Conservation (phyloP, 2,113 vertebrate species). For the Takifugu bimaculatus region DNA sequence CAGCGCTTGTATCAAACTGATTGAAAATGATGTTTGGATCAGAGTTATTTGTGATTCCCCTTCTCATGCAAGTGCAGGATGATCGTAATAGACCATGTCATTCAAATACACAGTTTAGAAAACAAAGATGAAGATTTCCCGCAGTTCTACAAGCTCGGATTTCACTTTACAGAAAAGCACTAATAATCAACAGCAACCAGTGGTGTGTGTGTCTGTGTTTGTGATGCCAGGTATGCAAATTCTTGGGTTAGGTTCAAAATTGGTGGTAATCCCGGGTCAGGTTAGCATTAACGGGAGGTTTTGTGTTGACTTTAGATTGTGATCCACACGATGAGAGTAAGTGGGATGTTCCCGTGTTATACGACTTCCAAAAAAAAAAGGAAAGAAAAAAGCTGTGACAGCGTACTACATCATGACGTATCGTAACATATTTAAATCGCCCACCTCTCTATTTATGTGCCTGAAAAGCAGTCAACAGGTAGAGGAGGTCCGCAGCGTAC, state of each 20-base stretch:
- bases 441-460: conserved; percentile 39
- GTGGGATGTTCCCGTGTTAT: conserved; percentile 46
- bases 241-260: conserved; percentile 30
- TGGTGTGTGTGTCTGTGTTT: conserved; percentile 13
- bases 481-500: conserved; percentile 34
- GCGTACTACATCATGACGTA: conserved; percentile 36
- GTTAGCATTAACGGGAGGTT: conserved; percentile 39
- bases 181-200: conserved; percentile 15
- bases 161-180: conserved; percentile 1
- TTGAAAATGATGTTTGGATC: neutral
- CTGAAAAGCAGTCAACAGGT: conserved; percentile 32
- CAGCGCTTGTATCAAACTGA: neutral
- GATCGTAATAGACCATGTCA: neutral
- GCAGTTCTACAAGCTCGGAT: conserved; percentile 1
- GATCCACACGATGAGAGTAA: conserved; percentile 39
- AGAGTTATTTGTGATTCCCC: no score
- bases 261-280: conserved; percentile 46
- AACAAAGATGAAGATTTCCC: conserved; percentile 6
- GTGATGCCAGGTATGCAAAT: conserved; percentile 67
- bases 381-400: conserved; percentile 74
- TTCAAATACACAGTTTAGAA: conserved; percentile 20
- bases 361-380: conserved; percentile 70
- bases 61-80: no score
- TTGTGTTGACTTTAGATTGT: conserved; percentile 59
- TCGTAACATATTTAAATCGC: conserved; percentile 67